Conservation (phyloP, 2,797 vertebrate species). For the Microctenopoma stevenorrisi region DNA sequence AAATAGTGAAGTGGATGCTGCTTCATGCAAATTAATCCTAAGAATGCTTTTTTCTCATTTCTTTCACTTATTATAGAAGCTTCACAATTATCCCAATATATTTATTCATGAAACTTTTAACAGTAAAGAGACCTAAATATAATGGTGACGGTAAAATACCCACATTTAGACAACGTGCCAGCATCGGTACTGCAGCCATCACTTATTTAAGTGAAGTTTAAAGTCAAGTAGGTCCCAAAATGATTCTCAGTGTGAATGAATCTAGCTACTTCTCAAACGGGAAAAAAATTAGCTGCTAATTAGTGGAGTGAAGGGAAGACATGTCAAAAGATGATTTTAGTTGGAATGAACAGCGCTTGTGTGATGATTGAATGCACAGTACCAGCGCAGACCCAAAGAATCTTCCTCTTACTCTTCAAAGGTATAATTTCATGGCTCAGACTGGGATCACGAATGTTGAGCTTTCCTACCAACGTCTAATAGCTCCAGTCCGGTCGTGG, state of each 20-base stretch:
- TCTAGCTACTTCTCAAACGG: neutral
- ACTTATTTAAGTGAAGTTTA: neutral
- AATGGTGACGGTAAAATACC: too few species aligned
- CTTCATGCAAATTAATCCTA: too few species aligned
- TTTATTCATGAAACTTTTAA: too few species aligned
- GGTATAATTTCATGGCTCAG: neutral
- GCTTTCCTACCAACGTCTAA: neutral
- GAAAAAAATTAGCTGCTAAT: neutral
- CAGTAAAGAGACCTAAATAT: too few species aligned
- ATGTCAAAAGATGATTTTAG: constrained; percentile 11
- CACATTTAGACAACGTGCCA: too few species aligned
- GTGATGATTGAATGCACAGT: neutral
- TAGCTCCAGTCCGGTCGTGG: constrained; percentile 2
- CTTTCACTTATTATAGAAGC: too few species aligned
- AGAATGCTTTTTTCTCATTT: too few species aligned
- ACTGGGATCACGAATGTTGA: constrained; percentile 1
- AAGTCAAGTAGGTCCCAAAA: neutral
- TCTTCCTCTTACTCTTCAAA: neutral
- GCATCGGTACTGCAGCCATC: too few species aligned
- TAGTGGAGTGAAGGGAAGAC: neutral
- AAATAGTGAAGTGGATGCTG: too few species aligned
- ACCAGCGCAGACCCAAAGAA: neutral
- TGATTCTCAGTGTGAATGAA: neutral
- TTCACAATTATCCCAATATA: too few species aligned
- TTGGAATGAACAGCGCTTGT: neutral